Evolutionary conservation across 1,140 invertebrate genomes (phyloP).

Genomic region (Formica exsecta): DNA sequence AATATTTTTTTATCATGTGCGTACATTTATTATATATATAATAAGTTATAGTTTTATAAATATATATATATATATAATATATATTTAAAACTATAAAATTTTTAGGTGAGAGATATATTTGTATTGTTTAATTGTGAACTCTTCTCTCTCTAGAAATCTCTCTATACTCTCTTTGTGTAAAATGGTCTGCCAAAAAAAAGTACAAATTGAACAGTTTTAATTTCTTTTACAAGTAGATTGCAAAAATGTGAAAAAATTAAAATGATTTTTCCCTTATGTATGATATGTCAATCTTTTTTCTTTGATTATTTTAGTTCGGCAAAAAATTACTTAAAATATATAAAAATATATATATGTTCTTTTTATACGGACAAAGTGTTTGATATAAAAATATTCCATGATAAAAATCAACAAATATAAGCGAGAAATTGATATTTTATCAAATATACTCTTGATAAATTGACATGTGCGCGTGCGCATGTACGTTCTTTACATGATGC

Average conservation of each 20-base stretch:
- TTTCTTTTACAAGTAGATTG: not conserved
- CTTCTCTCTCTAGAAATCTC: not conserved
- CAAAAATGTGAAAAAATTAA: not conserved
- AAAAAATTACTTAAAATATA: not conserved
- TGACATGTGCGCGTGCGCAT: no score
- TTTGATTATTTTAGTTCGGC: not conserved
- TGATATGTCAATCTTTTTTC: not conserved
- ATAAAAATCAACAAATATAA: not conserved
- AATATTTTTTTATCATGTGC: not conserved
- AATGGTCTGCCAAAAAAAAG: not conserved
- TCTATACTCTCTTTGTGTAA: not conserved
- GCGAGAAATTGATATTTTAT: not conserved
- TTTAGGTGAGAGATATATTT: not conserved
- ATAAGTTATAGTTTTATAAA: no score
- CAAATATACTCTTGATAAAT: not conserved
- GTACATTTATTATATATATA: no score
- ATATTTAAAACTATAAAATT: constrained; percentile 1
- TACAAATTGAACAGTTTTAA: not conserved
- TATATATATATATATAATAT: no score
- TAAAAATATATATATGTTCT: not conserved
- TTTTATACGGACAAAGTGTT: no score
- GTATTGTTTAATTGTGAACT: not conserved
- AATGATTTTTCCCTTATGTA: not conserved
- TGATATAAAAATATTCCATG: no score
- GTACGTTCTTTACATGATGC: no score